Evolutionary conservation across 2,797 vertebrate species (phyloP), one percentile per base, ranked within the genome.

Genomic region (Cryptoblepharus egeriae): DNA sequence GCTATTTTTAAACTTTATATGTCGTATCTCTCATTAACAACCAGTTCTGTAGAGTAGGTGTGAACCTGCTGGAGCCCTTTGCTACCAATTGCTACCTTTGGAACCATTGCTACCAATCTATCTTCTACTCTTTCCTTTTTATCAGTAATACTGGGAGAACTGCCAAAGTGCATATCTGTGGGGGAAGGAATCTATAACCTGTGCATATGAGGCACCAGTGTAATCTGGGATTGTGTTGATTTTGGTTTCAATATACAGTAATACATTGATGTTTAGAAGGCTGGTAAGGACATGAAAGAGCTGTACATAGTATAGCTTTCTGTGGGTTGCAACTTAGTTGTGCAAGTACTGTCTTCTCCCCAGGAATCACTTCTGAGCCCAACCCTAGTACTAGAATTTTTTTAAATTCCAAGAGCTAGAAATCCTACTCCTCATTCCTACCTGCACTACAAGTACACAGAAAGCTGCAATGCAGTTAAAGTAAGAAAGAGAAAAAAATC

Each of bases 401-500:
- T n/a, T 63, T 10, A n/a, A 24, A 30, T 60, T 60, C 68, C 69
- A 42, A 13, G 58, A 72, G 30, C 45, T n/a, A 24, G 24, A 28
- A 65, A 57, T 81, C 1, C 30, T 32, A 15, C 58, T 83, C 22
- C 60, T 91, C 67, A 83, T 83, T 90, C 91, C 90, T 85, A 89
- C 75, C 83, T 79, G 49, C 10, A 73, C 77, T 78, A 35, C 73
- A 82, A 88, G 79, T 85, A 69, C 80, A 63, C 74, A 85, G 86
- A 91, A 58, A 90, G 72, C 74, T 85, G 77, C 79, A 82, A 70
- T 86, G 77, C 84, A 87, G 81, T 85, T 88, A 88, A 88, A 88
- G 88, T 88, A 89, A 78, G 67, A 84, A 60, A 77, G 72, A 12
- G 58, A 87, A 89, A 85, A 45, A 28, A 20, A 28, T 73, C 81